Percentiles rank a stretch among this genome's conserved stretches.
These are phyloP conservation scores for Campylomormyrus numenius DNA, from an alignment of 2,113 vertebrate species.

Conservation along the genomic window DNA sequence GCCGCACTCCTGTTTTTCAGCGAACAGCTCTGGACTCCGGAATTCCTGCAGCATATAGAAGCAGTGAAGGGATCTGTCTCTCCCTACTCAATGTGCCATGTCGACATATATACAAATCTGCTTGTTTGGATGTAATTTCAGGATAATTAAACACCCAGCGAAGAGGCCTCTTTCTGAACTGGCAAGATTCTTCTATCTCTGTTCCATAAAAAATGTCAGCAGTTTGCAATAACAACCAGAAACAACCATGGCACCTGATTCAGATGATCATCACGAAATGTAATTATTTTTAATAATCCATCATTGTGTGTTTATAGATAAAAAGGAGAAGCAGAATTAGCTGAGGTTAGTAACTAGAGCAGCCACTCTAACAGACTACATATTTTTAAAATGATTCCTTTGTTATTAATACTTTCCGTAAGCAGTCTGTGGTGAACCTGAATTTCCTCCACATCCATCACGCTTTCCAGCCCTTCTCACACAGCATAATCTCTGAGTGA, in stretches of 20 bases:
- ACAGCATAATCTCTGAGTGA: background rate
- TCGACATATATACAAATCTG: constrained; percentile 38
- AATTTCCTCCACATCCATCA: background rate
- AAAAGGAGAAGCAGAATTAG: background rate
- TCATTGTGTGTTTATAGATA: background rate
- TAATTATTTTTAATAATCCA: background rate
- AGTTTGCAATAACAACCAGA: background rate
- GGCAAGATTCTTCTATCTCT: background rate
- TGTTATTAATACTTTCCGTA: background rate
- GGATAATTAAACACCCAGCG: constrained; percentile 50
- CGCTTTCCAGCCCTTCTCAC: background rate
- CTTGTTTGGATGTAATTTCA: constrained; percentile 51
- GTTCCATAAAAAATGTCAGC: background rate
- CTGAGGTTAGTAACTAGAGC: background rate
- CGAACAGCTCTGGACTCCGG: background rate
- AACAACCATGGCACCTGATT: background rate
- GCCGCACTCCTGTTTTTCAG: background rate
- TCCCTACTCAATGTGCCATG: constrained; percentile 28
- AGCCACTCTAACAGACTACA: background rate
- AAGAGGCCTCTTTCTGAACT: background rate
- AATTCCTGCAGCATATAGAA: background rate
- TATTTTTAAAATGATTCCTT: background rate
- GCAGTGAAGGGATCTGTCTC: background rate
- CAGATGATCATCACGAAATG: background rate
- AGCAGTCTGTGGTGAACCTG: background rate